A percentile compares a stretch with the other conserved stretches of the same genome.
Conservation (phyloP, 2,888 invertebrate species). For the Apoda limacodes region DNA sequence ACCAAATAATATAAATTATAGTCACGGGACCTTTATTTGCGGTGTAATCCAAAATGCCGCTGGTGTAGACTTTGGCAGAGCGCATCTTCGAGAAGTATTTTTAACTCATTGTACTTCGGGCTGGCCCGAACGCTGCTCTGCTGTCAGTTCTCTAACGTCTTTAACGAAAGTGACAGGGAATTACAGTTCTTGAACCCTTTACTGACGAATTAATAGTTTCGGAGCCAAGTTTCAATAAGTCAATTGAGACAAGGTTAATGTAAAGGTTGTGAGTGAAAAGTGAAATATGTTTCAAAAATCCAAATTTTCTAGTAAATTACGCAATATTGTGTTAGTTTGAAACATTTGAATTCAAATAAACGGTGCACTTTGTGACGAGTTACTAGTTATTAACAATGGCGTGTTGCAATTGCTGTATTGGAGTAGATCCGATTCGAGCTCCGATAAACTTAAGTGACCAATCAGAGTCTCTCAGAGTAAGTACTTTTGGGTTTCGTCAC, state of each 20-base stretch:
- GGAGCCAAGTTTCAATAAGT: too few relatives aligned
- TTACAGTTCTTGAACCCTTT: constrained; percentile 21
- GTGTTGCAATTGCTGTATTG: constrained; percentile 75
- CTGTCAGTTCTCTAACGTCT: constrained; percentile 45
- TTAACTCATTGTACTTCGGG: constrained; percentile 66
- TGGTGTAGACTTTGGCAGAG: constrained; percentile 57
- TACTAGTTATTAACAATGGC: constrained; percentile 54
- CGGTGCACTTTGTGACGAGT: constrained; percentile 42
- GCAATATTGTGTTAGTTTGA: constrained; percentile 38
- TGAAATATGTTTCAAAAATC: constrained; percentile 20
- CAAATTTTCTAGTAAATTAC: constrained; percentile 34
- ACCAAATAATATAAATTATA: too few relatives aligned
- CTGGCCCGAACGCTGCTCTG: constrained; percentile 55
- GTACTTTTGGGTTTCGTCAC: too few relatives aligned
- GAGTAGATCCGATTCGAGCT: constrained; percentile 77
- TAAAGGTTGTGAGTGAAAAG: constrained; percentile 22
- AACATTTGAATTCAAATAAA: constrained; percentile 27
- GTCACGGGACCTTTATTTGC: too few relatives aligned
- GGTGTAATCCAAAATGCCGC: constrained; percentile 46
- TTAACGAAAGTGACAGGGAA: constrained; percentile 56
- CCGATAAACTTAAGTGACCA: constrained; percentile 80
- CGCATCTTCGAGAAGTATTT: constrained; percentile 67
- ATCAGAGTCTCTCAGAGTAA: constrained; percentile 84
- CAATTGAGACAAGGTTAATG: too few relatives aligned
- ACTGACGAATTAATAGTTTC: too few relatives aligned